Evolutionary conservation across 1,140 invertebrate species (phyloP).

Genomic region (Camponotus pennsylvanicus): DNA sequence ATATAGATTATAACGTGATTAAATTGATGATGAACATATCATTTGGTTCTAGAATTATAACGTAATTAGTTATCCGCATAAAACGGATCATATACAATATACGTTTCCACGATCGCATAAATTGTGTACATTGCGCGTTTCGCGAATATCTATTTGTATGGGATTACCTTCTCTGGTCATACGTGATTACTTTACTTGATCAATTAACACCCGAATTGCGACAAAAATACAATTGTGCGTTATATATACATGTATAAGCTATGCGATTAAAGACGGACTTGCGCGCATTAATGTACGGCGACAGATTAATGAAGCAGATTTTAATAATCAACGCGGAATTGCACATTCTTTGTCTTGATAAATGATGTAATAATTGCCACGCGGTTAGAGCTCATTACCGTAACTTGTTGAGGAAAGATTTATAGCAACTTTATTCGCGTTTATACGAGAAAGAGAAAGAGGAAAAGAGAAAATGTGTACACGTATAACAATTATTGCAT

Average conservation of each 20-base stretch:
- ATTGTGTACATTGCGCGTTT: constrained; percentile 35
- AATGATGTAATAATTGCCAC: constrained; percentile 37
- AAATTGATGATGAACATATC: constrained; percentile 64
- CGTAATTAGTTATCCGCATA: constrained; percentile 59
- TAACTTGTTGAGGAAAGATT: constrained; percentile 49
- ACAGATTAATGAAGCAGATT: constrained; percentile 52
- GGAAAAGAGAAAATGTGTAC: too few species aligned
- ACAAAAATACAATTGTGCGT: constrained; percentile 30
- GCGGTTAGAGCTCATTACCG: constrained; percentile 1
- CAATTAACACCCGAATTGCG: constrained; percentile 48
- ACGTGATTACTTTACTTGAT: constrained; percentile 59
- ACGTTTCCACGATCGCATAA: constrained; percentile 37
- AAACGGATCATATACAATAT: constrained; percentile 54
- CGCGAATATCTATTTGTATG: constrained; percentile 39
- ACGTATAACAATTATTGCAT: neutral
- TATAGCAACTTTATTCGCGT: constrained; percentile 23
- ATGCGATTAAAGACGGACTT: constrained; percentile 44
- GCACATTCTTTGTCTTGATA: constrained; percentile 45
- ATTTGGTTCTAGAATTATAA: constrained; percentile 62
- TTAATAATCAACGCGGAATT: constrained; percentile 42
- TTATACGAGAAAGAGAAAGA: neutral
- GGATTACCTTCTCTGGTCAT: constrained; percentile 44
- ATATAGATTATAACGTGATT: constrained; percentile 61
- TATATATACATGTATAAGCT: neutral
- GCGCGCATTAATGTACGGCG: constrained; percentile 29